Conservation (phyloP, 2,888 invertebrate genomes). For the Orchesella flavescens region DNA sequence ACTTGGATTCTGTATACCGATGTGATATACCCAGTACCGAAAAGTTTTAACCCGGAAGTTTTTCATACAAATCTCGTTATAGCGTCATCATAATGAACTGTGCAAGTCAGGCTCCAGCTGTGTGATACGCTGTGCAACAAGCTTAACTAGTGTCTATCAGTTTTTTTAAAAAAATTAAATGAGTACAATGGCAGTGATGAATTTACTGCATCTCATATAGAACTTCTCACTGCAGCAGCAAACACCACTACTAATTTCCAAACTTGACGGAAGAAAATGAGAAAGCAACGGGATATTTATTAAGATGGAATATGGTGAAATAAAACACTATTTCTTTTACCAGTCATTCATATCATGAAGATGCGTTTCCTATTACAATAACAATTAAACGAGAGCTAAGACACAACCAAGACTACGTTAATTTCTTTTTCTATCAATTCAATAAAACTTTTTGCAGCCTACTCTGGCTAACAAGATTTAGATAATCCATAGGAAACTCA, state of each 20-base stretch:
- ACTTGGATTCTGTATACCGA: not conserved
- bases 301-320: constrained; percentile 19
- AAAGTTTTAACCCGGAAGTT: constrained; percentile 46
- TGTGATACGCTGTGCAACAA: not conserved
- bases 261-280: constrained; percentile 63
- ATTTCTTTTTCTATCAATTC: too few relatives aligned
- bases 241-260: constrained; percentile 16
- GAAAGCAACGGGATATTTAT: constrained; percentile 62
- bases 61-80: constrained; percentile 25
- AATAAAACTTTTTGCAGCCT: too few relatives aligned
- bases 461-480: too few relatives aligned
- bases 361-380: too few relatives aligned
- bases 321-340: too few relatives aligned
- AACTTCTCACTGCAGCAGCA: constrained; percentile 32
- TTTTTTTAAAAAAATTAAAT: constrained; percentile 32
- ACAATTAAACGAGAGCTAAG: too few relatives aligned
- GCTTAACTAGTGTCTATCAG: constrained; percentile 20
- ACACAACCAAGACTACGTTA: too few relatives aligned
- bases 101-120: constrained; percentile 46
- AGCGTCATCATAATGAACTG: constrained; percentile 35
- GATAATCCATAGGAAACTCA: too few relatives aligned
- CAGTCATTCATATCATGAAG: too few relatives aligned
- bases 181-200: constrained; percentile 22
- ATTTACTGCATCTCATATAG: constrained; percentile 16
- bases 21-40: not conserved